These are phyloP conservation scores for Acanthosoma haemorrhoidale DNA, from an alignment of 2,888 invertebrate genomes.

Conservation along the genomic window DNA sequence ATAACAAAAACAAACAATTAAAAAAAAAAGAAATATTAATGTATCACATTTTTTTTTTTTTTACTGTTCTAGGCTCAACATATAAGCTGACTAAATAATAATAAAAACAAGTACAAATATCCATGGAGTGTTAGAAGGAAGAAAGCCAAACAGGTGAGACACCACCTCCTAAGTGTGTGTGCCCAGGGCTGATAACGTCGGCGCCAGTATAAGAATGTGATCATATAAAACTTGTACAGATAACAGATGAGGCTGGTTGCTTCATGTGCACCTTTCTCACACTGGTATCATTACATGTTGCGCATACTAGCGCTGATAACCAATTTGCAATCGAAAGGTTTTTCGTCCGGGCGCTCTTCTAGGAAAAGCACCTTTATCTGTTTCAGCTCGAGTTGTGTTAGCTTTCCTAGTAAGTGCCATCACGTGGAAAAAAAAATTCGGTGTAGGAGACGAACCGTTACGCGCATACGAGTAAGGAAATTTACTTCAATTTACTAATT, in stretches of 20 bases:
- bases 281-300: neutral
- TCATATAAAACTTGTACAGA: conserved; percentile 2
- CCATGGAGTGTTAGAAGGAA: neutral
- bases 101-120: too few relatives aligned
- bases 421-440: too few relatives aligned
- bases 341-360: neutral
- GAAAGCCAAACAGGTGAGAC: neutral
- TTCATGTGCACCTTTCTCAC: conserved; percentile 1
- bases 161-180: too few relatives aligned
- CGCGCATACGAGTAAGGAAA: too few relatives aligned
- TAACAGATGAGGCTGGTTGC: neutral
- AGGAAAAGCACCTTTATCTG: neutral
- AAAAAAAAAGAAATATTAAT: too few relatives aligned
- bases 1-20: too few relatives aligned
- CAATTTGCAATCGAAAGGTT: too few relatives aligned
- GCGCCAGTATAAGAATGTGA: conserved; percentile 21
- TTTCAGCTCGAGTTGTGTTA: neutral
- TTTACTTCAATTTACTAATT: too few relatives aligned
- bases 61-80: too few relatives aligned
- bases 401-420: conserved; percentile 4
- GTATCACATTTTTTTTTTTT: too few relatives aligned
- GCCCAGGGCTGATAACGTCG: neutral
- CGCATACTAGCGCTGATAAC: neutral
- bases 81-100: too few relatives aligned
- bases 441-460: too few relatives aligned